Conservation (phyloP, 2,113 vertebrate species). For the Rhinoderma darwinii region DNA sequence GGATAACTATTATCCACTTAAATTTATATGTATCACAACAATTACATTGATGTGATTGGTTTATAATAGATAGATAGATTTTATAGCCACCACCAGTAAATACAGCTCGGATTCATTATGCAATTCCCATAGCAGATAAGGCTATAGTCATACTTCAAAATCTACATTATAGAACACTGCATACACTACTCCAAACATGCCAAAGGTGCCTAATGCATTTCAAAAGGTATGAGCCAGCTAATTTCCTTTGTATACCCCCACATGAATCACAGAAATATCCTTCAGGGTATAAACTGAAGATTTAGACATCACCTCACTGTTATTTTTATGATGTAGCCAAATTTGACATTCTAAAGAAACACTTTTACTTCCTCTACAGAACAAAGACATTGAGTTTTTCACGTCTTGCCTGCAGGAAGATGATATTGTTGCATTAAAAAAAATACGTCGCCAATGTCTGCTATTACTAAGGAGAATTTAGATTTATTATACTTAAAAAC, state of each 20-base stretch:
- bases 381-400: slow-evolving; percentile 26
- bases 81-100: too few relatives aligned
- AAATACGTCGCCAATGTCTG: background rate
- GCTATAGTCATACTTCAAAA: background rate
- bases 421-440: slow-evolving; percentile 21
- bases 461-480: background rate
- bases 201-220: background rate
- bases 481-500: background rate
- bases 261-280: background rate
- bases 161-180: background rate
- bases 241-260: background rate
- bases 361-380: slow-evolving; percentile 39
- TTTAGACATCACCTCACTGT: slow-evolving; percentile 49
- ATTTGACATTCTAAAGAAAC: slow-evolving; percentile 31
- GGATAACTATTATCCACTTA: too few relatives aligned
- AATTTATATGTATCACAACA: too few relatives aligned
- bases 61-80: too few relatives aligned
- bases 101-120: too few relatives aligned
- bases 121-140: too few relatives aligned
- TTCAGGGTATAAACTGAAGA: background rate
- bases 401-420: slow-evolving; percentile 41
- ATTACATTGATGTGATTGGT: too few relatives aligned
- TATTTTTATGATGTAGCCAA: slow-evolving; percentile 47
- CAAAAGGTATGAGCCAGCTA: background rate
- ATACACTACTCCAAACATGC: background rate